Conservation (phyloP, 64 coral and sea anemone genomes). For the Montipora foliosa region DNA sequence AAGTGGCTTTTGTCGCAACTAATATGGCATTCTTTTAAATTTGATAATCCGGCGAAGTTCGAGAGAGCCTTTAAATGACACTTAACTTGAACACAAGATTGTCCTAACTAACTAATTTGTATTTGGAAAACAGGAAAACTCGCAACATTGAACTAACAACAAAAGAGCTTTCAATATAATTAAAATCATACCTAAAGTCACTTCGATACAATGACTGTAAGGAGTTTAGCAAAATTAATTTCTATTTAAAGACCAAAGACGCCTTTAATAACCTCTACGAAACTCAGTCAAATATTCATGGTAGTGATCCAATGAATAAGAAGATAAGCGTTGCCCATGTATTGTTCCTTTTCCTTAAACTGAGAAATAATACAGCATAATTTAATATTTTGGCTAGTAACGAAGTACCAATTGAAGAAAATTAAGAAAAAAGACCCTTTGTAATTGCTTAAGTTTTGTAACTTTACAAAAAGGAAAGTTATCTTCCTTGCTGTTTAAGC, state of each 20-base stretch:
- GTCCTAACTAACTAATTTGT: background rate
- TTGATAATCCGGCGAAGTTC: background rate
- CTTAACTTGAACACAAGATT: background rate
- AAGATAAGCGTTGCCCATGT: background rate
- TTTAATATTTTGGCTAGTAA: background rate
- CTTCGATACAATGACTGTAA: background rate
- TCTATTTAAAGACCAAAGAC: background rate
- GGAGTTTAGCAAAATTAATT: background rate
- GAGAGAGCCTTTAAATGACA: background rate
- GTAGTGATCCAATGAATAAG: background rate
- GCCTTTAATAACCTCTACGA: background rate
- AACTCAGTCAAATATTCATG: conserved; percentile 9
- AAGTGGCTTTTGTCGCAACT: background rate
- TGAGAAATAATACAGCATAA: conserved; percentile 10
- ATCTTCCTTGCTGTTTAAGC: background rate
- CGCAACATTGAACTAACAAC: background rate
- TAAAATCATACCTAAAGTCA: background rate
- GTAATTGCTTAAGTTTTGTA: too few relatives aligned
- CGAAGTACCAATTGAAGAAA: background rate
- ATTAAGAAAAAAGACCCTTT: background rate
- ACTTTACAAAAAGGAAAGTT: too few relatives aligned
- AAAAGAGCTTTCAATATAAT: background rate
- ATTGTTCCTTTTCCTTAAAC: conserved; percentile 17
- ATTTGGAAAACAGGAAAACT: background rate
- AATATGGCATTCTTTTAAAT: background rate